Base-by-base conservation (phyloP, 2,113 vertebrate species). In the Notothenia rossii region DNA sequence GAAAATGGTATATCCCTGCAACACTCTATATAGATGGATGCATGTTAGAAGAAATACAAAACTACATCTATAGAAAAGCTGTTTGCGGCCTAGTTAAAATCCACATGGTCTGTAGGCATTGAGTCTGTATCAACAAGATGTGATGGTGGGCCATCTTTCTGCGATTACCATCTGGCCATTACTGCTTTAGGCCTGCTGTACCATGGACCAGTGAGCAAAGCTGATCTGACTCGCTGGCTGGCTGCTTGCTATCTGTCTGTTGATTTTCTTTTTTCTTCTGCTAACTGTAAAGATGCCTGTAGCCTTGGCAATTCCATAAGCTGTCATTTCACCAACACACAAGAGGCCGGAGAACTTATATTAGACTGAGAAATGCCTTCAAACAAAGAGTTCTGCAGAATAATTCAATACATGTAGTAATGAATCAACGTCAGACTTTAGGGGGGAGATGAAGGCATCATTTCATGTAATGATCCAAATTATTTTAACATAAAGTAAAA, bases 131-230 rank as follows among this genome's bases (percentile, higher is more conserved):
- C 65, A 75, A 54, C 78, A 36, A 7, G 65, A 77, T 10, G 18
- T 50, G 56, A 3, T 29, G 56, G 59, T 25, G 63, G 51, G 72
- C 68, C 67, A 68, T 79, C 49, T 72, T 63, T 77, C 67, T 73
- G 73, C 63, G 63, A 49, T 51, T 43, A 20, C 72, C 70, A 75
- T 76, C 64, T 78, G 68, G 82, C 53, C 70, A n/a, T 1, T 13
- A 60, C 74, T 40, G 79, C 82, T 72, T 36, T 22, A 22, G 67
- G 71, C 72, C 61, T 11, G 62, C 65, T 73, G 72, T 11, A 15
- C 78, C 46, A 51, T 75, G 81, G 81, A 77, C 76, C 73, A 40
- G 15, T 80, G 74, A 81, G 33, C 68, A 66, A 75, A 82, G 72
- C 73, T 48, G 69, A 64, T 73, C 79, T 81, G 69, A 69, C 56